Conservation (phyloP, 2,888 invertebrate genomes). For the Nomada hirtipes region DNA sequence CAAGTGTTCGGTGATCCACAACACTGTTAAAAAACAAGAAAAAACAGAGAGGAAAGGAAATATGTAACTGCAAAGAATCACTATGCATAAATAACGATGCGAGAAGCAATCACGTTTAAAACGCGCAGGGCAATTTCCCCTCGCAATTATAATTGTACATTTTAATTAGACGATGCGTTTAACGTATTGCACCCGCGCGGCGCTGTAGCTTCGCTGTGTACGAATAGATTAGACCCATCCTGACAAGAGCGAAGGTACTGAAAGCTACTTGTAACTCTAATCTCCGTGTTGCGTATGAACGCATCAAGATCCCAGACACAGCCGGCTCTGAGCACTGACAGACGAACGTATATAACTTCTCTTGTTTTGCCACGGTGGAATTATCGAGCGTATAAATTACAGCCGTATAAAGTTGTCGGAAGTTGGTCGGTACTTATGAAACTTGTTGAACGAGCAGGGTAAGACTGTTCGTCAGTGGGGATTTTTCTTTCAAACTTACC, state of each 20-base stretch:
- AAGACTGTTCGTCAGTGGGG: constrained; percentile 9
- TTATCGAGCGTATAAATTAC: constrained; percentile 46
- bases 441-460: constrained; percentile 10
- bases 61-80: not conserved
- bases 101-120: not conserved
- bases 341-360: constrained; percentile 3
- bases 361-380: constrained; percentile 18
- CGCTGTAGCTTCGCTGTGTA: not conserved
- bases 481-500: not conserved
- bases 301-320: constrained; percentile 32
- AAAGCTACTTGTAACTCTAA: constrained; percentile 42
- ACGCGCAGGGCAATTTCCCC: not conserved
- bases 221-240: constrained; percentile 33
- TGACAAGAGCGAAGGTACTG: constrained; percentile 17
- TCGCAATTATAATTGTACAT: not conserved
- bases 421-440: constrained; percentile 31
- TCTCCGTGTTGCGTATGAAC: constrained; percentile 22
- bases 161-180: constrained; percentile 3
- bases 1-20: too few species aligned
- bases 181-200: not conserved
- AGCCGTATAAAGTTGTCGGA: constrained; percentile 41
- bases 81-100: not conserved
- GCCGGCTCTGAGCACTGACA: constrained; percentile 12
- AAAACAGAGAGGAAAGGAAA: not conserved
- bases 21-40: not conserved